phyloP scores from a whole-genome alignment of 2,888 invertebrate genomes.

The Listrodromus nycthemerus region DNA sequence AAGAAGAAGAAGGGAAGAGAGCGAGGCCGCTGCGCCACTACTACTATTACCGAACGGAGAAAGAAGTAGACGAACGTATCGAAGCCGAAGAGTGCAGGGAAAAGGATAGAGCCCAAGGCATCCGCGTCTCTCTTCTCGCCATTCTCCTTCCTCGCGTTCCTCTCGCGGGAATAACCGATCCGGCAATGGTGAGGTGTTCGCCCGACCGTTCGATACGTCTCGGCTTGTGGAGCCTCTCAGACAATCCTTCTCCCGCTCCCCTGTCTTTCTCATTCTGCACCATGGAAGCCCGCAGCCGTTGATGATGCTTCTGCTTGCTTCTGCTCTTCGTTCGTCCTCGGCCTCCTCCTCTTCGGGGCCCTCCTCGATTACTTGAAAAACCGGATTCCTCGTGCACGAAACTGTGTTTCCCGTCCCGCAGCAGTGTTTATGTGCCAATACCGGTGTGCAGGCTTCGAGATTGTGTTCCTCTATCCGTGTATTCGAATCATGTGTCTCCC shows the following conservation, averaged over 20 bases:
- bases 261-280: conserved; percentile 41
- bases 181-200: conserved; percentile 65
- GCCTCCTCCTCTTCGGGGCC: conserved; percentile 63
- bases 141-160: conserved; percentile 45
- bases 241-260: conserved; percentile 39
- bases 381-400: conserved; percentile 83
- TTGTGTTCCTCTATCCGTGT: conserved; percentile 36
- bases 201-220: conserved; percentile 68
- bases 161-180: conserved; percentile 60
- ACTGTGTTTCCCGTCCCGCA: conserved; percentile 79
- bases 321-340: conserved; percentile 50
- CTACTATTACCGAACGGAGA: conserved; percentile 47
- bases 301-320: conserved; percentile 69
- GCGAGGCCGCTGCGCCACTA: conserved; percentile 55
- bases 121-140: conserved; percentile 66
- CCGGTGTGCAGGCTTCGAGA: conserved; percentile 52
- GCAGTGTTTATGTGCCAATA: conserved; percentile 62
- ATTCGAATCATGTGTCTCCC: conserved; percentile 8
- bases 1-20: conserved; percentile 71
- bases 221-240: conserved; percentile 45
- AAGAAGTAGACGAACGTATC: conserved; percentile 51
- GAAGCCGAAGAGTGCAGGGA: conserved; percentile 66
- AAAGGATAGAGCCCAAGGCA: conserved; percentile 74
- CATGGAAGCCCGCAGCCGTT: conserved; percentile 63
- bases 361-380: conserved; percentile 83